Evolutionary conservation across 2,888 invertebrate genomes (phyloP), one percentile per base, ranked within the genome.

Genomic region (Sinopyrophorus schimmeli): DNA sequence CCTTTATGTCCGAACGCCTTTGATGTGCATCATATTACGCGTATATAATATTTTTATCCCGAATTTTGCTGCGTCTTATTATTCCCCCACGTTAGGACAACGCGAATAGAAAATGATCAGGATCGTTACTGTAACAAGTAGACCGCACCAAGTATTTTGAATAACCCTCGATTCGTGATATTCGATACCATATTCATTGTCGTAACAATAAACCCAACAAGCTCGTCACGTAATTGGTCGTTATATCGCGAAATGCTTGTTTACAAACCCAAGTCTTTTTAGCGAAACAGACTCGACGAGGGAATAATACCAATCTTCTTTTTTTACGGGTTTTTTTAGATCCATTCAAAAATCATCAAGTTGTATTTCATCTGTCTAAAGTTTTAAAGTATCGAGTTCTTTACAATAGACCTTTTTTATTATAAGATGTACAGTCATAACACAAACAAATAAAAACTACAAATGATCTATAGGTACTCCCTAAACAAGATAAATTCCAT

Each of bases 111-210:
- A 12, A 65, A 65, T 64, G 63, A 62, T 63, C 55, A 41, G 51
- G 59, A 60, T 66, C 64, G 65, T 66, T 66, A 66, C 60, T 59
- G 61, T 60, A 65, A 62, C 63, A 60, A 60, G 51, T 61, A 58
- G 59, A 63, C 61, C 59, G 62, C 60, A 59, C 48, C 46, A 48
- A 58, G 37, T 38, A 44, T 57, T 40, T 49, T 50, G 55, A 55
- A 58, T 47, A 51, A 57, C 54, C 55, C 53, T 48, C 47, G 50
- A 55, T 52, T 53, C 43, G 30, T 49, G 61, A 58, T 60, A 64
- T 61, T 61, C 59, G 61, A 62, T 63, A 64, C 42, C 52, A 58
- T 60, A 65, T 63, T 64, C 63, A 60, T 63, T 54, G 60, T 47
- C 54, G 53, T 59, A 62, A 64, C 64, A 63, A 62, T 64, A 58